phyloP scores from a whole-genome alignment of 2,797 vertebrate genomes.

The Amazonetta brasiliensis region DNA sequence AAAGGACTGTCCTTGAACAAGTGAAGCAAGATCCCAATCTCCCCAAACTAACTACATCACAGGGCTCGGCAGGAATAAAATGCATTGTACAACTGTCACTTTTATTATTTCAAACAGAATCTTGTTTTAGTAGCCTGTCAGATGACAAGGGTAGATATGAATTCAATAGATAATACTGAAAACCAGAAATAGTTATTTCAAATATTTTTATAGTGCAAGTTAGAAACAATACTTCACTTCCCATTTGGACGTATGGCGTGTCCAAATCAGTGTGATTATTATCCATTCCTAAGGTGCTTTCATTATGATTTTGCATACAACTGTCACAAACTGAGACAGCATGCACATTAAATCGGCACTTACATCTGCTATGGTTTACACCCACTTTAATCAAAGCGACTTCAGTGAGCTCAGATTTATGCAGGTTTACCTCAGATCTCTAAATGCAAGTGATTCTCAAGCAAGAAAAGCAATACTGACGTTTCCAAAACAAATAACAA shows the following conservation, averaged over 20 bases:
- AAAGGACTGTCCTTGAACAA: conserved; percentile 21
- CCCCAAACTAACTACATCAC: neutral
- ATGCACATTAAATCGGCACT: neutral
- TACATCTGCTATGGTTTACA: neutral
- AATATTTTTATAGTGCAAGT: conserved; percentile 22
- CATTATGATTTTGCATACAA: conserved; percentile 10
- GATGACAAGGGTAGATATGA: conserved; percentile 66
- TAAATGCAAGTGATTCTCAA: neutral
- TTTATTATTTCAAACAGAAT: conserved; percentile 46
- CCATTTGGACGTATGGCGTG: neutral
- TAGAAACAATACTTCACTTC: conserved; percentile 32
- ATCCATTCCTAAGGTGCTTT: conserved; percentile 4
- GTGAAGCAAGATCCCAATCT: conserved; percentile 37
- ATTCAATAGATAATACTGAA: conserved; percentile 53
- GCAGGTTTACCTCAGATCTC: neutral
- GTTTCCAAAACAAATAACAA: neutral
- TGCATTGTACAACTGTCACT: conserved; percentile 29
- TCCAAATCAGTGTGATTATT: neutral
- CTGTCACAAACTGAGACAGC: neutral
- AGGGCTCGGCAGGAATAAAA: conserved; percentile 27
- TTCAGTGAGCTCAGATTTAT: neutral
- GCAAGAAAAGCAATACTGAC: neutral
- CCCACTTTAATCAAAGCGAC: neutral
- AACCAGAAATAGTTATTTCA: conserved; percentile 51
- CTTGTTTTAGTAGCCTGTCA: conserved; percentile 70